These are phyloP conservation scores for Eubasilissa regina DNA, from an alignment of 1,140 invertebrate species.

Conservation along the genomic window DNA sequence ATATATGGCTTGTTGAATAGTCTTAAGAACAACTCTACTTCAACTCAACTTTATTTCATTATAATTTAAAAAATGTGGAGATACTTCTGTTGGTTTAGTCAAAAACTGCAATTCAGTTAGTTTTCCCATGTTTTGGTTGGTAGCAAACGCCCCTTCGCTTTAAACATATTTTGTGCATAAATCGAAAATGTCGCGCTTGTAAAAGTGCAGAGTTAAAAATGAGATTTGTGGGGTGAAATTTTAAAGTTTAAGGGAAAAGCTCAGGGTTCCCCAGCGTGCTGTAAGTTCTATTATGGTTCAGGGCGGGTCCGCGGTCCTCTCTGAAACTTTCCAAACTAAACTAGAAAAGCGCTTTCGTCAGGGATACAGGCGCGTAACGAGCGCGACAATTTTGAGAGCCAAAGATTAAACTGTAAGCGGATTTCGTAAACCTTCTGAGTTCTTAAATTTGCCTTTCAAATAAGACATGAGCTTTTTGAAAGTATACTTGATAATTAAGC, in stretches of 20 bases:
- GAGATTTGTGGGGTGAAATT: slow-evolving; percentile 23
- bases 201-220: slow-evolving; percentile 33
- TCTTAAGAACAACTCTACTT: background rate
- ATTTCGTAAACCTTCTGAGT: no score
- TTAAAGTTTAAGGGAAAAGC: slow-evolving; percentile 4
- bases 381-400: no score
- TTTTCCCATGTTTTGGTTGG: no score
- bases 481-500: no score
- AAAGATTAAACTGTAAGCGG: no score
- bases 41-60: background rate
- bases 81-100: no score
- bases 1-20: no score
- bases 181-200: background rate
- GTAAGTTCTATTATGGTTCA: slow-evolving; percentile 14
- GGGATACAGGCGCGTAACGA: background rate
- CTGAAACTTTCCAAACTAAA: background rate
- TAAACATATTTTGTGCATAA: background rate
- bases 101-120: no score
- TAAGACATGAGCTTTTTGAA: no score
- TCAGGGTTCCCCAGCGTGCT: slow-evolving; percentile 1
- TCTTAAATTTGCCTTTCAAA: no score
- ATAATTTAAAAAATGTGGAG: no score
- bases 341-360: background rate
- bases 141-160: no score
- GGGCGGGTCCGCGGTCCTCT: background rate